phyloP scores from a whole-genome alignment of 1,140 invertebrate genomes.

The Zaprionus tsacasi region DNA sequence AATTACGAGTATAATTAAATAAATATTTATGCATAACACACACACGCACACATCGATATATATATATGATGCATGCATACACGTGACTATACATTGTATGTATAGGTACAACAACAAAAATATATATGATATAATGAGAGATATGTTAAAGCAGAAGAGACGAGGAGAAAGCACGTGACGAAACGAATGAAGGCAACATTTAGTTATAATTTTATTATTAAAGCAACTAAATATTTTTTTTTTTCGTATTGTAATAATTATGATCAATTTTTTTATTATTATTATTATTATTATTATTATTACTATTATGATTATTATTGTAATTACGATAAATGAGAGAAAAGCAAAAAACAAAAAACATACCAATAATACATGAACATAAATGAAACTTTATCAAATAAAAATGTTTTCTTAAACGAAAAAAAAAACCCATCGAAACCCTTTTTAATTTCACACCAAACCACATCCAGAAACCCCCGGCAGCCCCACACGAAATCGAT shows the following conservation, averaged over 20 bases:
- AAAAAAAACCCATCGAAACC: conserved; percentile 71
- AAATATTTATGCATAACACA: conserved; percentile 58
- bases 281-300: conserved; percentile 65
- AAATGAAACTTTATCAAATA: conserved; percentile 79
- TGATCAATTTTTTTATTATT: conserved; percentile 64
- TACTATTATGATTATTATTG: conserved; percentile 61
- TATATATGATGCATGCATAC: conserved; percentile 25
- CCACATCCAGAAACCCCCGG: conserved; percentile 15
- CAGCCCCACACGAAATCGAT: conserved; percentile 7
- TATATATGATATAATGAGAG: conserved; percentile 38
- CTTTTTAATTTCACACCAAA: conserved; percentile 53
- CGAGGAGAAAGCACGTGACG: neutral
- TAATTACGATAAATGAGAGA: conserved; percentile 50
- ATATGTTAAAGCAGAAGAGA: conserved; percentile 20
- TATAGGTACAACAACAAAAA: conserved; percentile 43
- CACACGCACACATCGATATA: conserved; percentile 32
- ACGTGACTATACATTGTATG: conserved; percentile 22
- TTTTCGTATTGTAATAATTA: conserved; percentile 67
- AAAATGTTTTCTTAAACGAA: conserved; percentile 74
- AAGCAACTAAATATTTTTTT: conserved; percentile 53
- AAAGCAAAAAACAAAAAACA: conserved; percentile 59
- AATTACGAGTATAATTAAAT: conserved; percentile 63
- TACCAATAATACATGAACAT: conserved; percentile 77
- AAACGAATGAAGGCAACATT: conserved; percentile 47
- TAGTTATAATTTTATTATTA: conserved; percentile 63